Evolutionary conservation across 2,888 invertebrate species (phyloP), one percentile per base, ranked within the genome.

Genomic region (Conus canariensis): DNA sequence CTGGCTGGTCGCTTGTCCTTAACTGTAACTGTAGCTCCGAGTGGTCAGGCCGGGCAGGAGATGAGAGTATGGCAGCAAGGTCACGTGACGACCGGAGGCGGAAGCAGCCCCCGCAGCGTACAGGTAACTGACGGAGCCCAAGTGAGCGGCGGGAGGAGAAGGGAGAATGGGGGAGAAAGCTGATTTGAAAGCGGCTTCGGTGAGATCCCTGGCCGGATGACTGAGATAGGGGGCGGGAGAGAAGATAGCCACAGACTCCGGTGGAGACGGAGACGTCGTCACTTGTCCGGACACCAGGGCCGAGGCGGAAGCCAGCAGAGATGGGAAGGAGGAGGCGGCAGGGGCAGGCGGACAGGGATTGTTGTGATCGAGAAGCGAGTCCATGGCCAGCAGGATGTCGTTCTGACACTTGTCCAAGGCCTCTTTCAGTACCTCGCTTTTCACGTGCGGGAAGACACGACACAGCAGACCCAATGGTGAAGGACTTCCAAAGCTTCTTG

Each of bases 301-400:
- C 6, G 82, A 82, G 19, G 56, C 5, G 82, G 82, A 16, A 45
- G 56, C 56, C 8, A 45, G 6, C 45, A 56, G 82, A 82, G 82
- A 14, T 1, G 56, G 82, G 56, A 56, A 82, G 6, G 56, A 10
- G 5, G 56, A 45, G 9, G 82, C 6, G 19, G 45, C 12, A 0
- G 95, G 9, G 95, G 95, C 90, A 89, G 16, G 74, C 67, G 89
- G 30, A 16, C 64, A 14, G 7, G 30, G 77, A 30, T 80, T 30
- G 82, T 45, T 82, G 56, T 82, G 95, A 91, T 93, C 95, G 58
- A 96, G 93, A 97, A 99, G 97, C 95, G 98, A 97, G 95, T 99
- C 99, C 97, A 99, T 99, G 0, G 99, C 98, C 93, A 98, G 98
- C 0, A 99, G 97, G 0, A 98, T 98, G 95, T 99, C 99, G 0